Evolutionary conservation across 2,113 vertebrate genomes (phyloP), one percentile per base, ranked within the genome.

Genomic region (Tachycineta bicolor): DNA sequence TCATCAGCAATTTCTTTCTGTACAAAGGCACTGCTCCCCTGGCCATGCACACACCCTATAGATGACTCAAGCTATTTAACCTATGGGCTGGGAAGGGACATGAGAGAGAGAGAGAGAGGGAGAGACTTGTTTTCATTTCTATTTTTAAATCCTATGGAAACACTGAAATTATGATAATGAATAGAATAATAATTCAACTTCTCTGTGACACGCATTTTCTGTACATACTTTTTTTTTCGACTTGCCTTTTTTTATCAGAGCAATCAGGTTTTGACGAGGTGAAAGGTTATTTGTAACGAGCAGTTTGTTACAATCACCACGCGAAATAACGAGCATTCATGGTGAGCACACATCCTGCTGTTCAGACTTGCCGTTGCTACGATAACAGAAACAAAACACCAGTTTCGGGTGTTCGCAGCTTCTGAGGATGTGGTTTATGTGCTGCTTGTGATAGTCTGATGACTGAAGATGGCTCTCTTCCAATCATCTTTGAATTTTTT

Each of bases 351-450:
- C 50, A 85, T 86, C 94, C 94, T 95, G 73, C 68, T 80, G 75
- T 58, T 87, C 41, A 8, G 92, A 91, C 93, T 93, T 78, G 75
- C 80, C 3, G 85, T 96, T 96, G 84, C 94, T 93, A 91, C 84
- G 93, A 87, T 49, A 96, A 97, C 91, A 92, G 96, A 97, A 96
- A 92, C 89, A 87, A 92, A 97, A 92, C 86, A 91, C 25, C 39
- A 25, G 78, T 43, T 87, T 71, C 83, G 89, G 90, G 70, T 94
- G 93, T 84, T 90, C 47, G 56, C 78, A 43, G 49, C 94, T 95
- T 94, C 90, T 28, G 50, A 97, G 96, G 96, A 91, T 84, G 88
- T 82, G 86, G 90, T 90, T 83, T 93, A 52, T 84, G 70, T 71
- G 26, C 37, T 81, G 73, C 87, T 29, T 26, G 75, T 92, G 90